Percentiles rank a stretch among this genome's conserved stretches.
These are phyloP conservation scores for Colostygia pectinataria DNA, from an alignment of 2,888 invertebrate genomes.

Conservation along the genomic window DNA sequence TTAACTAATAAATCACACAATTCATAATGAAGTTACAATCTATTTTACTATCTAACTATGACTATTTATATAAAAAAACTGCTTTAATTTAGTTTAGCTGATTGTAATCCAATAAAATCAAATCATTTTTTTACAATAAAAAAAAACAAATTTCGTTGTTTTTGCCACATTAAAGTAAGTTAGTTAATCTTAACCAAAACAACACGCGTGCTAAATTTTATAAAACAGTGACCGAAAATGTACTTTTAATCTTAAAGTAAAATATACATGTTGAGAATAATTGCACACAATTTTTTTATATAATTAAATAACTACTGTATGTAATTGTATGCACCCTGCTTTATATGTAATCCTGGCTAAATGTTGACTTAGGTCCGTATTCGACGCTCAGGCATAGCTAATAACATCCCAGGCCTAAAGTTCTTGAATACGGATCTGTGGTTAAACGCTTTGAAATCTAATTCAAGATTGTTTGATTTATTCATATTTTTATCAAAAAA, in stretches of 20 bases:
- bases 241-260: slow-evolving; percentile 20
- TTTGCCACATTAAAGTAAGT: background rate
- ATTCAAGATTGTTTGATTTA: too few relatives aligned
- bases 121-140: background rate
- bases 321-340: slow-evolving; percentile 9
- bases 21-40: slow-evolving; percentile 4
- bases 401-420: too few relatives aligned
- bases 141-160: slow-evolving; percentile 12
- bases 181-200: background rate
- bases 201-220: slow-evolving; percentile 5
- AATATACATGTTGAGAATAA: slow-evolving; percentile 7
- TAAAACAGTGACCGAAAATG: slow-evolving; percentile 9
- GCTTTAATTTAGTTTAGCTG: slow-evolving; percentile 6
- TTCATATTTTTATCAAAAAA: too few relatives aligned
- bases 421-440: too few relatives aligned
- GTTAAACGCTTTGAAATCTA: too few relatives aligned
- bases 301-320: slow-evolving; percentile 7
- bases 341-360: slow-evolving; percentile 2
- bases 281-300: slow-evolving; percentile 13
- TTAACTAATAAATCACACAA: slow-evolving; percentile 18
- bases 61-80: slow-evolving; percentile 2
- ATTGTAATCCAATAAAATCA: background rate
- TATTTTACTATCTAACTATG: slow-evolving; percentile 5
- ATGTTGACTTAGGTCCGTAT: background rate
- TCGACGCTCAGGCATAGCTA: too few relatives aligned